These are phyloP conservation scores for Moxostoma hubbsi DNA, from an alignment of 2,797 vertebrate genomes.

Conservation along the genomic window DNA sequence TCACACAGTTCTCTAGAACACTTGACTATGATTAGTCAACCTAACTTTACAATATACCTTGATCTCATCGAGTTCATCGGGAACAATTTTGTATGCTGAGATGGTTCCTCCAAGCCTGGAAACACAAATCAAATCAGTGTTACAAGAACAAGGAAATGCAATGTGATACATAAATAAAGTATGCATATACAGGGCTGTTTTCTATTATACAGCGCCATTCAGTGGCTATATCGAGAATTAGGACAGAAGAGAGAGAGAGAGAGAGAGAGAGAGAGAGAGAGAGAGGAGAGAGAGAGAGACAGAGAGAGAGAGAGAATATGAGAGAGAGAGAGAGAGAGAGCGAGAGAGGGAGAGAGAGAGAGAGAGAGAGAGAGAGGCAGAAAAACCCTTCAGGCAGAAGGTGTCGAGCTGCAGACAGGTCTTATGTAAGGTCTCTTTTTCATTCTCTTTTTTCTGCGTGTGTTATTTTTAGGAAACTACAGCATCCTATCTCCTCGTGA, in stretches of 20 bases:
- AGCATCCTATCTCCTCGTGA: conserved; percentile 55
- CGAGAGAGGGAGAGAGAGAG: not conserved
- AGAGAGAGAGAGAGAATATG: not conserved
- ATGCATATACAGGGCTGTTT: not conserved
- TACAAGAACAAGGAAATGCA: not conserved
- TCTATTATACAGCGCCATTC: conserved; percentile 34
- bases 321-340: not conserved
- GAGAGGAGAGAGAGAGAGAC: not conserved
- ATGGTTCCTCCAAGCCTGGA: conserved; percentile 96
- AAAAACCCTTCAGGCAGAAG: conserved; percentile 68
- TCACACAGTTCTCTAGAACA: not conserved
- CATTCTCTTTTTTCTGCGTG: conserved; percentile 50
- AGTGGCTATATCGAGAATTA: not conserved
- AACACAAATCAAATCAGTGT: conserved; percentile 64
- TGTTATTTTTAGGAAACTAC: conserved; percentile 70
- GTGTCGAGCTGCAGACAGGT: conserved; percentile 74
- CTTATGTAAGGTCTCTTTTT: conserved; percentile 71
- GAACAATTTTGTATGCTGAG: conserved; percentile 98
- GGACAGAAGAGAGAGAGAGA: not conserved
- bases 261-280: not conserved
- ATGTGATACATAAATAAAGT: too few relatives aligned
- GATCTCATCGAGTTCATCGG: conserved; percentile 98
- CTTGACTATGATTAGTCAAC: not conserved
- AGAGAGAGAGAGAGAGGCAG: conserved; percentile 1
- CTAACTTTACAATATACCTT: conserved; percentile 81